Evolutionary conservation across 2,113 vertebrate genomes (phyloP), one percentile per base, ranked within the genome.

Genomic region (Glareola pratincola): DNA sequence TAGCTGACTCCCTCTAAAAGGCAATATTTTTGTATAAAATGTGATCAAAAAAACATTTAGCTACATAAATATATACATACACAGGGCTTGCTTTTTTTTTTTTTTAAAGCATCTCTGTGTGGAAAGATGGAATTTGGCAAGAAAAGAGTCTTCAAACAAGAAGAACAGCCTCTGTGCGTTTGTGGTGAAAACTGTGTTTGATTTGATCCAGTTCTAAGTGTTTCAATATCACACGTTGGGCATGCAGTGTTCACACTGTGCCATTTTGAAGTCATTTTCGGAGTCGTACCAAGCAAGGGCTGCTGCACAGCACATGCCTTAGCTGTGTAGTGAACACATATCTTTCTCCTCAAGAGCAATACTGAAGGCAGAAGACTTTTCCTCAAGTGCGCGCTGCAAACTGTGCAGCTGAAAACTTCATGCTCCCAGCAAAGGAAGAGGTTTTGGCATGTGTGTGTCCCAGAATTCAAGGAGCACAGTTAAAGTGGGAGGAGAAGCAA

Each of bases 51-150:
- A 96, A 93, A 36, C 66, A 88, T 83, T 95, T 67, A 88, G 85
- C 78, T 93, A 90, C 75, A 96, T 96, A 95, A 96, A 96, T 95
- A 96, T 67, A 95, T 95, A 96, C 75, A 94, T 68, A 94, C 50
- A 93, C 84, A 66, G 77, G 67, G 66, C 34, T 41, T 59, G n/a
- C 15, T 41, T 59, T 53, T 18, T 74, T 69, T 85, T 85, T 92
- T 79, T 71, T 93, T 90, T 84, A 15, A 88, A 90, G 82, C 78
- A 79, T 54, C 82, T 95, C 75, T 71, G 85, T 51, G 79, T 86
- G 78, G 93, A 95, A 93, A 96, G 95, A 95, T 74, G 94, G 85
- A 95, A 97, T 92, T 96, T 97, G 96, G 96, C 95, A 95, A 94
- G 92, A 95, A 91, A 59, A 92, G 77, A 90, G 26, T 82, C 96